Base-by-base conservation (phyloP, 30 jellyfish, hydroid and myxozoan species). In the Chironex yamaguchii region DNA sequence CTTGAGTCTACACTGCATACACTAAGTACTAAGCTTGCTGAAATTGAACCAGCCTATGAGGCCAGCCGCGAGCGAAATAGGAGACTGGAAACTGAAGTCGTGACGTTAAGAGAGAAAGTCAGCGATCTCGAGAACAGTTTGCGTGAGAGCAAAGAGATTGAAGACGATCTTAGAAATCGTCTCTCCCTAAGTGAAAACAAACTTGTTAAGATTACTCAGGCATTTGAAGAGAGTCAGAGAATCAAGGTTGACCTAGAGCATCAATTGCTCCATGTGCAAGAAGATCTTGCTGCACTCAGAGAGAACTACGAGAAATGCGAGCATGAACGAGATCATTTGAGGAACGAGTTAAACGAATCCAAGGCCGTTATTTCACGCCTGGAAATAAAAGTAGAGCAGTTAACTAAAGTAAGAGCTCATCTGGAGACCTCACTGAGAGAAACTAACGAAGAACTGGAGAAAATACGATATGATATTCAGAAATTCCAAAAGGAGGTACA, bases 31-130 rank as follows among this genome's bases (percentile, higher is more conserved):
- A 84, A 75, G 34, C 76, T 93, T 24, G 98, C 98, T 0, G 98
- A 93, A 66, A 67, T 93, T 21, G 97, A 93, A 52, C 98, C 98
- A n/a, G 92, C 95, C 13, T 83, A 93, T 50, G 98, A 93, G 58
- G 97, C 96, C 4, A 74, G 93, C 1, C 70, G 76, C 6, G 98
- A 93, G 76, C 88, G 89, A 67, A 89, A 81, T 64, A 81, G 52
- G 77, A 76, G 98, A 49, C 90, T 82, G 14, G 98, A 93, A 66
- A 78, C 54, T 12, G 98, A 89, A 87, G 95, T 93, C 35, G 90
- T 1, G 17, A 70, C 53, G 28, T 71, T 85, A 74, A 69, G 96
- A 52, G 94, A 92, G 29, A 93, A 77, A 54, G 54, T 93, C 51
- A 88, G 31, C 64, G 98, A 93, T 32, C 82, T 89, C 23, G 98